Evolutionary conservation across 2,113 vertebrate species (phyloP), one percentile per base, ranked within the genome.

Genomic region (Silurus glanis): DNA sequence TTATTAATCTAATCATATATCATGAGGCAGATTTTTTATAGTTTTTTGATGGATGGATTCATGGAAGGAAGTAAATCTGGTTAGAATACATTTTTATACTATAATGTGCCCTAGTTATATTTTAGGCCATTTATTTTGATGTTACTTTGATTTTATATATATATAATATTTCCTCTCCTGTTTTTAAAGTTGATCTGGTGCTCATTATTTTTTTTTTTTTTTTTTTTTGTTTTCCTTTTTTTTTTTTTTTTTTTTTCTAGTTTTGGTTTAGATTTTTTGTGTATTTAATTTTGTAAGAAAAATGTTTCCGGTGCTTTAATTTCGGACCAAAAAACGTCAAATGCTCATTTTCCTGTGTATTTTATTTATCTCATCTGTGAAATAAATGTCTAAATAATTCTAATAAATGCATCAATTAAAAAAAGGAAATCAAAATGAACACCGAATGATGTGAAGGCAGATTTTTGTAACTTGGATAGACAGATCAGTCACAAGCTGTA

Each of bases 331-430:
- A 86, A 84, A 81, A 88, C 91, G 87, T 89, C 87, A 90, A 90
- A 89, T 91, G 90, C 90, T 91, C 4, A 4, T 67, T 83, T 91
- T 91, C 90, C 80, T 53, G 71, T 94, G 89, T 92, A 88, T 92
- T 94, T 92, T 94, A 94, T 94, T 95, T 93, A 94, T 94, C 89
- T 86, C 89, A 92, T 94, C 90, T 95, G 94, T 95, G 92, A 95
- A 92, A 82, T 87, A 90, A 89, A 89, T 93, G 92, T 93, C 91
- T 80, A 87, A 91, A 90, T 86, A 51, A 85, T 71, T 64, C 1
- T 55, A 78, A 55, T 37, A 37, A 82, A 82, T 72, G 58, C 12
- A 12, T 74, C 90, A 83, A 94, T 94, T 94, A 92, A 95, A 94
- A 83, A 81, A 80, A 89, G 76, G 80, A 88, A 37, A 37, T 37